phyloP scores from a whole-genome alignment of 2,797 vertebrate genomes.

The Amniataba percoides region DNA sequence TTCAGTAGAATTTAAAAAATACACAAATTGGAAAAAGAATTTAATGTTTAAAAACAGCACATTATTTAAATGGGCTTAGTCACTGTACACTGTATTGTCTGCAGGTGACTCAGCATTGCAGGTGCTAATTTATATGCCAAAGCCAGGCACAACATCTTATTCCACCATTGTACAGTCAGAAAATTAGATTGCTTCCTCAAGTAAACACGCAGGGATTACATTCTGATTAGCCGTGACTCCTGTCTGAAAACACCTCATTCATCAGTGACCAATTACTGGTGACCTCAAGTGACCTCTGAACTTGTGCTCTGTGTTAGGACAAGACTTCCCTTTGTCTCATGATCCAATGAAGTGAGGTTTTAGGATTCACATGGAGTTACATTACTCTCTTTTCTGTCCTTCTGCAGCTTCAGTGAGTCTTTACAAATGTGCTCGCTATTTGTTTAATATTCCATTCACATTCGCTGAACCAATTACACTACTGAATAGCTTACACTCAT shows the following conservation, averaged over 20 bases:
- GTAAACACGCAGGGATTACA: conserved; percentile 46
- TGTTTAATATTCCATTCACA: background rate
- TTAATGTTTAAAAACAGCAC: conserved; percentile 26
- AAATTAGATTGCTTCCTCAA: conserved; percentile 46
- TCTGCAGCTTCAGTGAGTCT: conserved; percentile 10
- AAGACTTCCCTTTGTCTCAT: conserved; percentile 19
- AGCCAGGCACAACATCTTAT: conserved; percentile 34
- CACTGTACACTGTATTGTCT: conserved; percentile 29
- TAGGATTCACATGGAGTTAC: background rate
- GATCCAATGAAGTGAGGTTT: conserved; percentile 14
- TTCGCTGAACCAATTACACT: background rate
- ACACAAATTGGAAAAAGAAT: background rate
- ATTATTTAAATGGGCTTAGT: conserved; percentile 24
- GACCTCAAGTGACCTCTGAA: conserved; percentile 60
- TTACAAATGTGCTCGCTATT: background rate
- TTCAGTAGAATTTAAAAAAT: background rate
- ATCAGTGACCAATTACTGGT: conserved; percentile 58
- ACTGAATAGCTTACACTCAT: conserved; percentile 20
- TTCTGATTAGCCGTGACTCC: conserved; percentile 46
- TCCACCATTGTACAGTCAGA: conserved; percentile 47
- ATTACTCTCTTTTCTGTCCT: background rate
- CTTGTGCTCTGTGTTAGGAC: conserved; percentile 19
- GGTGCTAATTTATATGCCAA: conserved; percentile 46
- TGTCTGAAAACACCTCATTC: conserved; percentile 50
- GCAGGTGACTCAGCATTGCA: conserved; percentile 43